Evolutionary conservation across 2,113 vertebrate species (phyloP).

Genomic region (Apodemus speciosus): DNA sequence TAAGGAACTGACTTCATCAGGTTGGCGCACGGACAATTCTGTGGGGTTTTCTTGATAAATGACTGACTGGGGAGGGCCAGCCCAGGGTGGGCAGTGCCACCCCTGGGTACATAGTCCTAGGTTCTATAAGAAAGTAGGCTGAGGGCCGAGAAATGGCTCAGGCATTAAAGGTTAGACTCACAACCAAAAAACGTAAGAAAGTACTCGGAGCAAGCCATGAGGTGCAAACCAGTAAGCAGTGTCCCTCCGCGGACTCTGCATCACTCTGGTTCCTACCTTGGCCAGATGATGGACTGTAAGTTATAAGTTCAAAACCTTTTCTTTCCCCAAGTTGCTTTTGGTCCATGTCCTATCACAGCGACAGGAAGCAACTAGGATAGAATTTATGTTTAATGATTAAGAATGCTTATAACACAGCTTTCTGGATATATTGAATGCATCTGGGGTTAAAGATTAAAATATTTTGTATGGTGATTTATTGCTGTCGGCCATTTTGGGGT

Average conservation of each 20-base stretch:
- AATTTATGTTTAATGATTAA: not conserved
- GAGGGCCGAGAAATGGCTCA: not conserved
- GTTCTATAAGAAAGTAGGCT: not conserved
- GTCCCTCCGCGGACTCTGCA: not conserved
- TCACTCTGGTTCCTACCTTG: not conserved
- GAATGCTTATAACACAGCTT: not conserved
- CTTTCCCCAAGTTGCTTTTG: not conserved
- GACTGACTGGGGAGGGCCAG: not conserved
- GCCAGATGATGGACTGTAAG: not conserved
- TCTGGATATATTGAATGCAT: not conserved
- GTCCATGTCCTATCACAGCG: not conserved
- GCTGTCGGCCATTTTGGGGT: not conserved
- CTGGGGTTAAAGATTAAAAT: slow-evolving; percentile 2
- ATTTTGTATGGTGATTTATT: not conserved
- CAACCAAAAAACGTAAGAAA: too few relatives aligned
- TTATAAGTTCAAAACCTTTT: not conserved
- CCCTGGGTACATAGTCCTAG: not conserved
- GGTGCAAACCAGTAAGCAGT: not conserved
- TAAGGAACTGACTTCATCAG: not conserved
- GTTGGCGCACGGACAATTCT: not conserved
- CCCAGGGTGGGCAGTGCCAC: not conserved
- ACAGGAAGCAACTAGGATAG: not conserved
- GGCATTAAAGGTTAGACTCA: too few relatives aligned
- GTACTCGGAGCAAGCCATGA: not conserved
- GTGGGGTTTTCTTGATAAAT: not conserved